Base-by-base conservation (phyloP, 2,113 vertebrate genomes). In the Paratilapia polleni region DNA sequence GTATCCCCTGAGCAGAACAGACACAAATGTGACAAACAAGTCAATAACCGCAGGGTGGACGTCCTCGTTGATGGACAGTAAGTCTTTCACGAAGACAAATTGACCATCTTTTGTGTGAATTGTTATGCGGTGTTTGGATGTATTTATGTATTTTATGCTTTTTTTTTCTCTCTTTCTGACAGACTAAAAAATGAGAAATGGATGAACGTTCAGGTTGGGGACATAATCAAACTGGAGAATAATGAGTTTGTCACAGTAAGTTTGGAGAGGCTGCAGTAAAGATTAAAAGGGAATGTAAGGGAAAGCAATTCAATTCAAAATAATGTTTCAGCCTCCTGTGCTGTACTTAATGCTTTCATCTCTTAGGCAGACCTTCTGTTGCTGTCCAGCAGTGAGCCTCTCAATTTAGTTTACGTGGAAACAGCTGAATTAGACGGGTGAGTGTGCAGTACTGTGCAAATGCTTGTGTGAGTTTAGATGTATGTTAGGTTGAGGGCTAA, bases 341-440 rank as follows among this genome's bases (percentile, higher is more conserved):
- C 3, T 19, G 28, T 28, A 6, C n/a, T 26, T 10, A 4, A 11
- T 74, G 17, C 1, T 49, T 78, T 38, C 2, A n/a, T 74, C n/a
- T 77, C 79, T 9, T 83, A 99, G 98, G 98, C 98, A 0, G 98
- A 99, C 84, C 81, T 99, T 2, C 94, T 99, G 57, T 81, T 99
- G 85, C 94, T 99, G 66, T 98, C 97, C 0, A 99, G 97, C 95
- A 99, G 98, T 3, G 98, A 99, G 87, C 97, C 98, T 0, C 96
- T 97, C 49, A 96, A 97, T 63, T 94, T 99, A 93, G 91, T 97
- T 0, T 99, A 99, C 56, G 95, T 98, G 1, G 98, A 99, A 94
- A 99, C 98, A 0, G 97, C 97, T 12, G 98, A 99, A 60, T 88
- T 99, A 81, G 98, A 99, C 0, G 98, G 98, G 98, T 99, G 56